Conservation (phyloP, 2,797 vertebrate genomes). For the Sebastes kiyomatsui region DNA sequence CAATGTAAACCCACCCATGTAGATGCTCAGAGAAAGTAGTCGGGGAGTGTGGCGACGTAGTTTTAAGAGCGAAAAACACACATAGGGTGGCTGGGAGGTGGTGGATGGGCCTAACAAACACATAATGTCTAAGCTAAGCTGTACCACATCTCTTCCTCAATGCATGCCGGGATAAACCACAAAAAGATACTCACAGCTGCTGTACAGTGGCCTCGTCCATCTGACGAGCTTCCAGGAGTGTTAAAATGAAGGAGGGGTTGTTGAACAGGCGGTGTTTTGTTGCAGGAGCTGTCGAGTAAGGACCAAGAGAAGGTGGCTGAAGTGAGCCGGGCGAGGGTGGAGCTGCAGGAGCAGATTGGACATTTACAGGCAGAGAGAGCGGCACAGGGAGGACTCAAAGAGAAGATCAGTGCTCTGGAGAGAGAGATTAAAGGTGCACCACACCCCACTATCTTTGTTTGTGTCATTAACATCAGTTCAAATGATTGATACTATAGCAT, state of each 20-base stretch:
- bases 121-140: too few species aligned
- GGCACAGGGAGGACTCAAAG: constrained; percentile 85
- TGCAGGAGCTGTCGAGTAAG: constrained; percentile 88
- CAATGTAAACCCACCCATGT: too few species aligned
- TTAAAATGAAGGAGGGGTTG: background rate
- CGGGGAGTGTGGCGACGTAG: too few species aligned
- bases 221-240: background rate
- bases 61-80: too few species aligned
- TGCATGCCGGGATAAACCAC: background rate
- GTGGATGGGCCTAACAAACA: too few species aligned
- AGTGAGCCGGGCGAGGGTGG: constrained; percentile 87
- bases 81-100: fast-evolving
- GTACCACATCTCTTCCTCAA: background rate
- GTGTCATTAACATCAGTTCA: background rate
- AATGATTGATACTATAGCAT: background rate
- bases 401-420: constrained; percentile 90
- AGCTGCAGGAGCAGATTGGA: constrained; percentile 93
- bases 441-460: background rate
- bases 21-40: too few species aligned
- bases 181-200: background rate
- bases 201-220: background rate
- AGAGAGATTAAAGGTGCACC: constrained; percentile 91
- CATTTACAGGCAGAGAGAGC: constrained; percentile 88
- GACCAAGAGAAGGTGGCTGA: constrained; percentile 91
- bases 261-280: background rate